Evolutionary conservation across 1,140 invertebrate species (phyloP), one percentile per base, ranked within the genome.

Genomic region (Copidosoma floridanum): DNA sequence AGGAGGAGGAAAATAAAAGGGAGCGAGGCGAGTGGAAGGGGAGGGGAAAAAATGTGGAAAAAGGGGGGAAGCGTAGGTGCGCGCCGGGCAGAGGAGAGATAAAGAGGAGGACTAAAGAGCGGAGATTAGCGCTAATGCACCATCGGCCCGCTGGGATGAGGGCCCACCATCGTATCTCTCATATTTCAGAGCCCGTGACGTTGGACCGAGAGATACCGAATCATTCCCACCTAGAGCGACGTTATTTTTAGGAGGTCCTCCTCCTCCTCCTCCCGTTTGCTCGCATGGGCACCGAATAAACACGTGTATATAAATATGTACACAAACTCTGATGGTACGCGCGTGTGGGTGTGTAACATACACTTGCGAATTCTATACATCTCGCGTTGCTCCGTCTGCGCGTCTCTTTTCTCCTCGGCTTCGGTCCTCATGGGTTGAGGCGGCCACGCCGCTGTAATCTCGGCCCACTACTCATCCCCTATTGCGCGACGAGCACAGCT

Each of bases 51-150:
- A 16, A 27, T 21, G 24, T 18, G n/a, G 44, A 46, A 48, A 18
- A 27, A 53, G 46, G 41, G 24, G 43, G 51, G 54, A 44, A 61
- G 54, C 52, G 66, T 61, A 68, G 63, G 65, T 58, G 63, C 27
- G 48, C 27, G 3, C 66, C 64, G 65, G 64, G 57, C 57, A 54
- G 47, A 70, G 70, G 68, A 71, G 74, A 75, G 75, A 79, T 76
- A 79, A 78, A 76, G 73, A 74, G n/a, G 73, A 78, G 75, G 74
- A 78, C 76, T 79, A 79, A 81, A 81, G 77, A 78, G 77, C 74
- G 73, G 76, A 79, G 79, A 80, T 81, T 79, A 81, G 77, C 76
- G 76, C 77, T 80, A 81, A 81, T 79, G 79, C 78, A 81, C 75
- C 76, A 77, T 77, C 74, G 70, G 68, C 67, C 57, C 71, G 73